Evolutionary conservation across 2,888 invertebrate genomes (phyloP).

Genomic region (Doris montereyensis): DNA sequence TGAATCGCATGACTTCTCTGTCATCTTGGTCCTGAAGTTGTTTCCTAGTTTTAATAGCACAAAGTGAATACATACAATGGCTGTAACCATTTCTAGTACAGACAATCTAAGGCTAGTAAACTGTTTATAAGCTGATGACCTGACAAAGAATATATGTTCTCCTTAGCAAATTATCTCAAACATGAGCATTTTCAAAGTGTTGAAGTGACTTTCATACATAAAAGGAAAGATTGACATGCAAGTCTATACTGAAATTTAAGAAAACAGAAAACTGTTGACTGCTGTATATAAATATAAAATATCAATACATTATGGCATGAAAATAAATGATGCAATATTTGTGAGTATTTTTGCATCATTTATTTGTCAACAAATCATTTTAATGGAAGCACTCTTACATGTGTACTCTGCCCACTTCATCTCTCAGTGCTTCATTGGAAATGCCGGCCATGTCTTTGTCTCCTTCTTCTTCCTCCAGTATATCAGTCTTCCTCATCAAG

Average conservation of each 20-base stretch:
- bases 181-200: too few species aligned
- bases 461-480: constrained; percentile 86
- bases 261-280: too few species aligned
- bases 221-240: too few species aligned
- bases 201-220: too few species aligned
- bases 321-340: too few species aligned
- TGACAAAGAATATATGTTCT: not conserved
- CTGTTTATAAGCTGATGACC: not conserved
- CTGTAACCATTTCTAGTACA: not conserved
- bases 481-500: constrained; percentile 78
- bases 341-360: too few species aligned
- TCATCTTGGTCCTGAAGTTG: constrained; percentile 90
- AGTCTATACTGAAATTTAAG: too few species aligned
- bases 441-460: constrained; percentile 83
- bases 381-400: too few species aligned
- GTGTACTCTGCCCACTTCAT: constrained; percentile 88
- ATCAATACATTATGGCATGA: too few species aligned
- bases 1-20: constrained; percentile 85
- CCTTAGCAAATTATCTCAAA: not conserved
- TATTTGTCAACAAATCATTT: too few species aligned
- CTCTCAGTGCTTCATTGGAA: constrained; percentile 83
- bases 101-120: not conserved
- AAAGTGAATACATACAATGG: not conserved
- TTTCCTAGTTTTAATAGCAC: constrained; percentile 76
- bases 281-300: too few species aligned